A percentile compares a stretch with the other conserved stretches of the same genome.
These are phyloP conservation scores for Endomychus coccineus DNA, from an alignment of 2,888 invertebrate genomes.

Conservation along the genomic window DNA sequence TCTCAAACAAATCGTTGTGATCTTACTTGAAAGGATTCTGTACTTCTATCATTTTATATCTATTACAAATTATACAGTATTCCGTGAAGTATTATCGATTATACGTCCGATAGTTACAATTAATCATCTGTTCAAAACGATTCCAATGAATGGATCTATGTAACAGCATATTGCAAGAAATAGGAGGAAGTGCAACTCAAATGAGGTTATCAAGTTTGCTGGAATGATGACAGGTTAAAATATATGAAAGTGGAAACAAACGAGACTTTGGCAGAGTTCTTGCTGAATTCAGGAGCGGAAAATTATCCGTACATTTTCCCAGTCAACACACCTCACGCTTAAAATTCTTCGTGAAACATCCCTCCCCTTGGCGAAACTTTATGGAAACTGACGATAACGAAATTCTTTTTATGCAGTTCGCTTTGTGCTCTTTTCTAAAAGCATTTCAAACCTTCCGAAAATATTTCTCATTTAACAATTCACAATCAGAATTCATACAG, in stretches of 20 bases:
- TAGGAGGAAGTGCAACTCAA: too few species aligned
- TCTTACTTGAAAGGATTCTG: too few species aligned
- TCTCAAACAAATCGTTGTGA: too few species aligned
- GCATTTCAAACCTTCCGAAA: slow-evolving; percentile 29
- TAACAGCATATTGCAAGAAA: too few species aligned
- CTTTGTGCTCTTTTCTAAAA: slow-evolving; percentile 30
- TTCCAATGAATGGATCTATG: too few species aligned
- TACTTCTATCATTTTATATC: too few species aligned
- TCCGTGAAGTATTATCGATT: too few species aligned
- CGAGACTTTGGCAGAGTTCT: slow-evolving; percentile 22
- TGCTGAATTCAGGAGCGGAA: slow-evolving; percentile 19
- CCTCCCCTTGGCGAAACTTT: slow-evolving; percentile 25
- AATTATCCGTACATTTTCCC: slow-evolving; percentile 24
- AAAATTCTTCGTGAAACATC: slow-evolving; percentile 7
- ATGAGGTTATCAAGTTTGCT: slow-evolving; percentile 5
- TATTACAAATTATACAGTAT: too few species aligned
- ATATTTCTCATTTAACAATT: too few species aligned
- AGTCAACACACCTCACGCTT: slow-evolving; percentile 20
- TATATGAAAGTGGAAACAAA: slow-evolving; percentile 21
- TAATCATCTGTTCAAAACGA: too few species aligned
- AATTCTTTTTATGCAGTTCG: slow-evolving; percentile 33
- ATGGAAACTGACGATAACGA: slow-evolving; percentile 34
- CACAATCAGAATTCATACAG: too few species aligned
- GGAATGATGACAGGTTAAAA: slow-evolving; percentile 19
- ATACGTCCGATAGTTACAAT: too few species aligned